Percentiles rank a stretch among this genome's conserved stretches.
Conservation (phyloP, 2,113 vertebrate genomes). For the Xiphorhynchus elegans region DNA sequence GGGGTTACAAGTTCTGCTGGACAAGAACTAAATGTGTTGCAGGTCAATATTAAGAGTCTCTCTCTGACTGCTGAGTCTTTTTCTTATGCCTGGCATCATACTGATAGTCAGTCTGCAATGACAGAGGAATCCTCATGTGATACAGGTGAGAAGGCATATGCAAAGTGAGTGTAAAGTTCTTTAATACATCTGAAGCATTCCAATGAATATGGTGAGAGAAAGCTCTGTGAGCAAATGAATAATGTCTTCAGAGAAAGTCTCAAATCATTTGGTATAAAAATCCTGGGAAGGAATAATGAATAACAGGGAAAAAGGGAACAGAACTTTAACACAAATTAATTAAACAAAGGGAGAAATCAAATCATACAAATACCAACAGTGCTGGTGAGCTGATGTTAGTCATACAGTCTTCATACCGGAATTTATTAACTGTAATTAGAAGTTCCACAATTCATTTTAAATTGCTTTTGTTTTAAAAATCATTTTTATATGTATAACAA, state of each 20-base stretch:
- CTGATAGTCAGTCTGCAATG: neutral
- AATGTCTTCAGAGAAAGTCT: neutral
- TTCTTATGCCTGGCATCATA: neutral
- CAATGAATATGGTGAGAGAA: neutral
- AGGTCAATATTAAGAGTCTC: neutral
- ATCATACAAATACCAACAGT: neutral
- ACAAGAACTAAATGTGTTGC: neutral
- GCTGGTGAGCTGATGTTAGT: neutral
- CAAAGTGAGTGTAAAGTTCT: neutral
- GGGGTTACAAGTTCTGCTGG: neutral
- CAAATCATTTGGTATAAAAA: neutral
- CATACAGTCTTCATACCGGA: neutral
- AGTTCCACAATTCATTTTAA: neutral
- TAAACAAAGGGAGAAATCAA: neutral
- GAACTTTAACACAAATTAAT: neutral
- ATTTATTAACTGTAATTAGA: neutral
- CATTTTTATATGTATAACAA: neutral
- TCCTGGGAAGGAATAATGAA: neutral
- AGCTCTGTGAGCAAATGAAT: neutral
- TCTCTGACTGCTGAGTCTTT: neutral
- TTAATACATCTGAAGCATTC: neutral
- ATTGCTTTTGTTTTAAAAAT: neutral
- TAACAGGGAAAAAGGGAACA: neutral
- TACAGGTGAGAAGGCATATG: neutral
- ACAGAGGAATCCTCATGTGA: neutral